These are phyloP conservation scores for Tachysurus vachellii DNA, from an alignment of 2,113 vertebrate species.

Conservation along the genomic window DNA sequence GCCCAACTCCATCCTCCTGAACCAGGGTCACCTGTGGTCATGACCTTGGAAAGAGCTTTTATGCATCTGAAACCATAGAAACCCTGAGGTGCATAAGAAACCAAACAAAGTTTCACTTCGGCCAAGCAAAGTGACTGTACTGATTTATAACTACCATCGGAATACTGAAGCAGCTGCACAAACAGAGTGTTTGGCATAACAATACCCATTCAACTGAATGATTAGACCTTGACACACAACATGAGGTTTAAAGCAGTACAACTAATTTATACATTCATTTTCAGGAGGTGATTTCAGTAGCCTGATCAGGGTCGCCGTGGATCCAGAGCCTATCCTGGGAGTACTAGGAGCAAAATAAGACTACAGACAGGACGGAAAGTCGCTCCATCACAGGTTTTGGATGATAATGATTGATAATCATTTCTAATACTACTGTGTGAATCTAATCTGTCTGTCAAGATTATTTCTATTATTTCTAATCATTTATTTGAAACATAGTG, in stretches of 20 bases:
- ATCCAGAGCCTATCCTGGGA: neutral
- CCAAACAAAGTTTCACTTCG: constrained; percentile 11
- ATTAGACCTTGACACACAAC: neutral
- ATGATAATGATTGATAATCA: neutral
- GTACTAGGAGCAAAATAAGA: neutral
- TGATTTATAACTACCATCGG: constrained; percentile 21
- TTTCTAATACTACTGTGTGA: constrained; percentile 1
- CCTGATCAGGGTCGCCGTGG: neutral
- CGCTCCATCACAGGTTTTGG: neutral
- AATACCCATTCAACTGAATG: constrained; percentile 3
- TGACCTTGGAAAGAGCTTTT: constrained; percentile 70
- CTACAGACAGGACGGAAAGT: neutral
- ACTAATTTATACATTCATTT: neutral
- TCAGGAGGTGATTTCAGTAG: neutral
- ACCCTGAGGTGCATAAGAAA: constrained; percentile 47
- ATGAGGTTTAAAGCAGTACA: neutral
- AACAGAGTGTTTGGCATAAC: constrained; percentile 22
- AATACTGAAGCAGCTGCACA: constrained; percentile 31
- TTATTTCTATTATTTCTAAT: neutral
- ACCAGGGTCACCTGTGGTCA: constrained; percentile 66
- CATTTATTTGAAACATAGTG: neutral
- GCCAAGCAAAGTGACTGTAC: constrained; percentile 28
- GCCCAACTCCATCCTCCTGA: constrained; percentile 66
- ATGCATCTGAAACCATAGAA: constrained; percentile 67
- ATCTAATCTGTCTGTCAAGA: neutral